phyloP scores from a whole-genome alignment of 2,113 vertebrate species.

The Oryctolagus cuniculus region mOryCun1.1 NC_091438.1:6565501-6566000 shows the following conservation, averaged over 20 bases:
- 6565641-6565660: too few species aligned
- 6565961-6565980: conserved; percentile 1
- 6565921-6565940: neutral
- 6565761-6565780: too few species aligned
- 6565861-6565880: neutral
- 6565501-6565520: neutral
- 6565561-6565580: too few species aligned
- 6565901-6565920: neutral
- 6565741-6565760: too few species aligned
- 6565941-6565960: neutral
- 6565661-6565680: too few species aligned
- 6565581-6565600: too few species aligned
- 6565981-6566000: neutral
- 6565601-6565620: too few species aligned
- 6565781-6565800: neutral
- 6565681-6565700: too few species aligned
- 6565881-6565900: neutral
- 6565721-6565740: too few species aligned
- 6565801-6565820: neutral
- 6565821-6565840: neutral
- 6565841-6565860: neutral
- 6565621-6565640: too few species aligned
- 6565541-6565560: too few species aligned
- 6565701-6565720: too few species aligned
- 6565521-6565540: neutral